Evolutionary conservation across 1,140 invertebrate species (phyloP).

Genomic region (Cyrtorhinus lividipennis): DNA sequence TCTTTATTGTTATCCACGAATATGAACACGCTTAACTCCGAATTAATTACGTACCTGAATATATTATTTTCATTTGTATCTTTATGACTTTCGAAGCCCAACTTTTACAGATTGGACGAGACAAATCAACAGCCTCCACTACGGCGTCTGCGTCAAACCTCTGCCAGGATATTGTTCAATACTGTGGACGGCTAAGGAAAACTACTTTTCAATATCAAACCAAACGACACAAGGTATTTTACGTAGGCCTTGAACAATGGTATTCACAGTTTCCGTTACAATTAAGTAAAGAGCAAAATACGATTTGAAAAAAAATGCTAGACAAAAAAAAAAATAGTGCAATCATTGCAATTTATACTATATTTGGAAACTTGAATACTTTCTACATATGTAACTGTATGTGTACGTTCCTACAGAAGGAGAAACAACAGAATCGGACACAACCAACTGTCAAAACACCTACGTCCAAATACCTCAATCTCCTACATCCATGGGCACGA

Average conservation of each 20-base stretch:
- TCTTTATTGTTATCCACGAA: no score
- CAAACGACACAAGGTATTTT: slow-evolving; percentile 36
- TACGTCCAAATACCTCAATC: not conserved
- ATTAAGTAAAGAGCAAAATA: no score
- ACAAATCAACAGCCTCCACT: slow-evolving; percentile 56
- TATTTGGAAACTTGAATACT: no score
- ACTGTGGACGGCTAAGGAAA: slow-evolving; percentile 42
- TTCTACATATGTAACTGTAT: no score
- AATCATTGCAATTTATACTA: not conserved
- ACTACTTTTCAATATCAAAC: slow-evolving; percentile 53
- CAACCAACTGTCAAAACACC: not conserved
- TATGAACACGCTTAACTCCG: not conserved
- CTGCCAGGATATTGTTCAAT: slow-evolving; percentile 49
- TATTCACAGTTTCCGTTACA: no score
- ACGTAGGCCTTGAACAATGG: not conserved
- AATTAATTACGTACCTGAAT: not conserved
- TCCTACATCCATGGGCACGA: not conserved
- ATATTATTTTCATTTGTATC: not conserved
- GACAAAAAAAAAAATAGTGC: not conserved
- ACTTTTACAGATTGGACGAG: slow-evolving; percentile 41
- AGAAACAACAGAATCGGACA: no score
- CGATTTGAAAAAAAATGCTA: not conserved
- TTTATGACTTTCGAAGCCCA: no score
- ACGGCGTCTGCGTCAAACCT: slow-evolving; percentile 57
- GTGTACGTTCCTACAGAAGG: no score